Evolutionary conservation across 2,113 vertebrate species (phyloP).

Genomic region (Lophotis ruficrista): DNA sequence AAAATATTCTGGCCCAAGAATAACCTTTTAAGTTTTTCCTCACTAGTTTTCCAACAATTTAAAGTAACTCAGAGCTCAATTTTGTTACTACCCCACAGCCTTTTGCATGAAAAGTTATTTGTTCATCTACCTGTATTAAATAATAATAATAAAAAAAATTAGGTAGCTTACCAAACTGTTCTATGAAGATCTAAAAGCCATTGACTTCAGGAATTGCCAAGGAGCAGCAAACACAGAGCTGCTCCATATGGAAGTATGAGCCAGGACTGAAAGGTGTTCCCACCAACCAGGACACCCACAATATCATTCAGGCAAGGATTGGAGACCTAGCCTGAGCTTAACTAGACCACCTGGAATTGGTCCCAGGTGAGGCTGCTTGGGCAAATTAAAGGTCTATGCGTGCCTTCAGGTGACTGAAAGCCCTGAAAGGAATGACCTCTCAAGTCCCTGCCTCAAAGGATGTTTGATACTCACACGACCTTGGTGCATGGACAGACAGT

Average conservation of each 20-base stretch:
- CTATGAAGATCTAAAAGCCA: background rate
- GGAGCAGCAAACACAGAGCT: background rate
- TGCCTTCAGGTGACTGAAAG: background rate
- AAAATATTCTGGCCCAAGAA: background rate
- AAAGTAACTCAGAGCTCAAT: background rate
- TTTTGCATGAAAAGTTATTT: background rate
- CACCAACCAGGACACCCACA: background rate
- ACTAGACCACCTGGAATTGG: background rate
- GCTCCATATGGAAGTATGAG: accelerated
- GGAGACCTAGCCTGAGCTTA: background rate
- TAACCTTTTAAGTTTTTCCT: background rate
- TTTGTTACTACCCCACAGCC: background rate
- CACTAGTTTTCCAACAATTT: background rate
- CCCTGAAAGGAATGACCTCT: background rate
- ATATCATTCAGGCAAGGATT: background rate
- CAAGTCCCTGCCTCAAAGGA: background rate
- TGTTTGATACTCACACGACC: background rate
- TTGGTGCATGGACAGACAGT: background rate
- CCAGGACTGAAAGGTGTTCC: accelerated
- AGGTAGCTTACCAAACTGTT: background rate
- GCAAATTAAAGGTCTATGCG: background rate
- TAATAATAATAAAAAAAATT: background rate
- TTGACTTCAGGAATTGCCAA: background rate
- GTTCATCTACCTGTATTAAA: background rate
- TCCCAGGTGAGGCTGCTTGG: background rate